phyloP scores from a whole-genome alignment of 2,888 invertebrate species.

The Alloscopus bannaensis region DNA sequence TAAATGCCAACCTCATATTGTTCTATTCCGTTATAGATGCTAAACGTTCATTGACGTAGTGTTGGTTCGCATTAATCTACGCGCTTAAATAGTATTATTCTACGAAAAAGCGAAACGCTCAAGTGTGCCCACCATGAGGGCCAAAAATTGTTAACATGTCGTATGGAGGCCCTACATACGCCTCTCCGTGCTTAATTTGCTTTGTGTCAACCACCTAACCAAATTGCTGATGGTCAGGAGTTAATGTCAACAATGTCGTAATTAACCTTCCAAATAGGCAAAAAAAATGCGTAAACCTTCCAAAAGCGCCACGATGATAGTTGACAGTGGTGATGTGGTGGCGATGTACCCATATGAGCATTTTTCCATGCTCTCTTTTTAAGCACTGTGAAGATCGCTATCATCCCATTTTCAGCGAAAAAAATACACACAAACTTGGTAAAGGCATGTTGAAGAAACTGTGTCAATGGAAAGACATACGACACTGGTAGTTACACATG shows the following conservation, averaged over 20 bases:
- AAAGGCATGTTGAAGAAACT: conserved; percentile 24
- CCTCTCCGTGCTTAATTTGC: background rate
- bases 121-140: background rate
- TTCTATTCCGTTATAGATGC: background rate
- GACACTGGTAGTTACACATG: background rate
- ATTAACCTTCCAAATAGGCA: background rate
- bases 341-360: no score
- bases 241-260: conserved; percentile 2
- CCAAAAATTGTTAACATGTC: background rate
- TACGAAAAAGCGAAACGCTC: background rate
- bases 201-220: background rate
- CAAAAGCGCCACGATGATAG: no score
- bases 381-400: background rate
- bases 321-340: no score
- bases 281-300: background rate
- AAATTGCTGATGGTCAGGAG: background rate
- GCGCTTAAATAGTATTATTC: no score
- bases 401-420: background rate
- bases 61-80: background rate
- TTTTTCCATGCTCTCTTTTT: no score
- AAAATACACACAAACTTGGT: background rate
- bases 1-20: background rate
- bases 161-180: background rate
- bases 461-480: conserved; percentile 36
- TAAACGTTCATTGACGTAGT: background rate